A percentile compares a stretch with the other conserved stretches of the same genome.
Evolutionary conservation across 1,140 invertebrate genomes (phyloP).

Genomic region (Batillaria attramentaria): DNA sequence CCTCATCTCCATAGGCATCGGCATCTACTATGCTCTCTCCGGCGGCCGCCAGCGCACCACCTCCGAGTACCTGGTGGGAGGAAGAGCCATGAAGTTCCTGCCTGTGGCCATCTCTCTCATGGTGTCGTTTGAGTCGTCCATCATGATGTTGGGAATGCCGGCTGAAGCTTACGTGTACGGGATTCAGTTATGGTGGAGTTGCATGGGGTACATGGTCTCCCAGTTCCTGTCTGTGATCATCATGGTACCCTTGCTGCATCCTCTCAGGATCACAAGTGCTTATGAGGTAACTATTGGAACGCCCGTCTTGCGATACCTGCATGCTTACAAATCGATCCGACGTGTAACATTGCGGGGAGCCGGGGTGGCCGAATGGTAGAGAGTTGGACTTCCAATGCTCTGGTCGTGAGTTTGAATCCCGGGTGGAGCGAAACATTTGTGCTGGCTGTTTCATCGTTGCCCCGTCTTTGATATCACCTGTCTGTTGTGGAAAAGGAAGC

Average conservation of each 20-base stretch:
- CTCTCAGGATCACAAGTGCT: slow-evolving; percentile 68
- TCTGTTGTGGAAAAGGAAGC: too few relatives aligned
- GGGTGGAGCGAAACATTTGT: too few relatives aligned
- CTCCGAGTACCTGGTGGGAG: slow-evolving; percentile 84
- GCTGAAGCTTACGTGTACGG: slow-evolving; percentile 63
- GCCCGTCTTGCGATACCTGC: background rate
- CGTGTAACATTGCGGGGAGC: too few relatives aligned
- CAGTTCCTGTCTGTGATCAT: slow-evolving; percentile 59
- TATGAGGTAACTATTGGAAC: slow-evolving; percentile 68
- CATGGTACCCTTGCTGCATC: slow-evolving; percentile 68
- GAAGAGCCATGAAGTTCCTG: slow-evolving; percentile 68
- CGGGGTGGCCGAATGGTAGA: too few relatives aligned
- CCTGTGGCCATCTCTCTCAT: slow-evolving; percentile 62
- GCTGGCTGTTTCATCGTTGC: too few relatives aligned
- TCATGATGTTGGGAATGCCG: slow-evolving; percentile 72
- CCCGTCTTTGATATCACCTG: too few relatives aligned
- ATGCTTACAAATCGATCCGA: background rate
- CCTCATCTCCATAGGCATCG: slow-evolving; percentile 77
- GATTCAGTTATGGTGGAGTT: slow-evolving; percentile 42
- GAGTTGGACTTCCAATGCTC: too few relatives aligned
- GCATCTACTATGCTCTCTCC: slow-evolving; percentile 86
- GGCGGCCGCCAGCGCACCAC: slow-evolving; percentile 90
- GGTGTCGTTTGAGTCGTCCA: slow-evolving; percentile 64
- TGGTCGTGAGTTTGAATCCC: too few relatives aligned
- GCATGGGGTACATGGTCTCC: slow-evolving; percentile 51